phyloP scores from a whole-genome alignment of 2,888 invertebrate genomes.

The Lobophora halterata region DNA sequence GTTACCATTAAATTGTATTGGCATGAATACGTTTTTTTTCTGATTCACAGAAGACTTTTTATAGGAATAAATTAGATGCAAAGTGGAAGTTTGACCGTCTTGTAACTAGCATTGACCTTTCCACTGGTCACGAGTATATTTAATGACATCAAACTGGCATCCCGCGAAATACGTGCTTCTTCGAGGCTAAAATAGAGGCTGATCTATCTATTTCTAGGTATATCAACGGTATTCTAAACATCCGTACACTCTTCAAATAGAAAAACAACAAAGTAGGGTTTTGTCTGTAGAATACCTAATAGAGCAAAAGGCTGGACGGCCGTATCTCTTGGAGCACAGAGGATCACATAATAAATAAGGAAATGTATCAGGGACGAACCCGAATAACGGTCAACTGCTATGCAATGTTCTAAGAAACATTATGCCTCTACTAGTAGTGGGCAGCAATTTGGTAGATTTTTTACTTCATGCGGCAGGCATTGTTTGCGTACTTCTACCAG shows the following conservation, averaged over 20 bases:
- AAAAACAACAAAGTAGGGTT: conserved; percentile 8
- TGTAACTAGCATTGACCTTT: neutral
- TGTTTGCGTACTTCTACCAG: conserved; percentile 4
- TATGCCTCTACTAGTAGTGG: neutral
- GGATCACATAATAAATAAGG: too few species aligned
- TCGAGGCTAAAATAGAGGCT: too few species aligned
- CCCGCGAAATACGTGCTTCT: too few species aligned
- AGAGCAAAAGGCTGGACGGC: conserved; percentile 10
- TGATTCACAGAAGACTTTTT: conserved; percentile 8
- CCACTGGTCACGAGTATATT: neutral
- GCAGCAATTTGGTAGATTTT: conserved; percentile 2
- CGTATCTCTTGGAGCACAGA: too few species aligned
- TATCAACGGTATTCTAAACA: too few species aligned
- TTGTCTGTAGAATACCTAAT: conserved; percentile 10
- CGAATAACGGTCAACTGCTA: conserved; percentile 13
- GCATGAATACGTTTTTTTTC: conserved; percentile 9
- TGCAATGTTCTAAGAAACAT: conserved; percentile 10
- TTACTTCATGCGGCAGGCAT: conserved; percentile 5
- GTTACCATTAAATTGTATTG: conserved; percentile 19
- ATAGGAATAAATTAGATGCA: conserved; percentile 1
- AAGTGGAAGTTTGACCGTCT: neutral
- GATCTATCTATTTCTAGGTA: too few species aligned
- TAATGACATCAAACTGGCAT: too few species aligned
- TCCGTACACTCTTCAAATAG: neutral
- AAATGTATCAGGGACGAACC: conserved; percentile 3